Base-by-base conservation (phyloP, 2,888 invertebrate species). In the Tipula unca region DNA sequence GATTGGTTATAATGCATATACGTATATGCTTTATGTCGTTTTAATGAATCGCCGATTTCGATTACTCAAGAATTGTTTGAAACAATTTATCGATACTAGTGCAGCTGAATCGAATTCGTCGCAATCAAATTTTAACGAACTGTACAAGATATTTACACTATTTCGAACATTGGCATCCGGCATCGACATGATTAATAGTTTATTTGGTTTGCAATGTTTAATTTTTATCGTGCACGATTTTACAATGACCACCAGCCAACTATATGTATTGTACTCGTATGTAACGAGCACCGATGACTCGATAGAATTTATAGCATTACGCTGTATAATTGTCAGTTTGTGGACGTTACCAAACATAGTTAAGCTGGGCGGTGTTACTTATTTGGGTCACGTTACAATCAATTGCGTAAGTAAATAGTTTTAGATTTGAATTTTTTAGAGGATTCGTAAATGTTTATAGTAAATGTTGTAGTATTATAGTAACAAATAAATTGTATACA, bases 161-260 rank as follows among this genome's bases (percentile, higher is more conserved):
- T 54, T 54, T 17, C 48, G 48, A 3, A 54, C 48, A 54, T 54
- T 54, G 48, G 17, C 48, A 5, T 54, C 48, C 17, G 48, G 48
- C 17, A 54, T 54, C 48, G 36, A 82, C 13, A 82, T 82, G 20
- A 48, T 86, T 10, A 86, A 85, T 35, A 84, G 85, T 85, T 85
- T 86, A 20, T 85, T 29, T 36, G 86, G 86, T 29, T n/a, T 85
- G 8, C 20, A 82, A 14, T 48, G 85, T 39, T 35, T 86, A 13
- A 42, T 85, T 20, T 32, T 85, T 17, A 85, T 85, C 25, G 69
- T 86, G 20, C 86, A 86, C 32, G 86, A 86, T 85, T 86, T 86
- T 29, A 85, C 85, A 5, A 54, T 85, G 32, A 82, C 85, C 14
- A 86, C 86, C 13, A 85, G 82, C 17, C 86, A 86, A 82, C 0